These are phyloP conservation scores for Ctenomys sociabilis DNA, from an alignment of 2,113 vertebrate genomes.

Conservation along the genomic window DNA sequence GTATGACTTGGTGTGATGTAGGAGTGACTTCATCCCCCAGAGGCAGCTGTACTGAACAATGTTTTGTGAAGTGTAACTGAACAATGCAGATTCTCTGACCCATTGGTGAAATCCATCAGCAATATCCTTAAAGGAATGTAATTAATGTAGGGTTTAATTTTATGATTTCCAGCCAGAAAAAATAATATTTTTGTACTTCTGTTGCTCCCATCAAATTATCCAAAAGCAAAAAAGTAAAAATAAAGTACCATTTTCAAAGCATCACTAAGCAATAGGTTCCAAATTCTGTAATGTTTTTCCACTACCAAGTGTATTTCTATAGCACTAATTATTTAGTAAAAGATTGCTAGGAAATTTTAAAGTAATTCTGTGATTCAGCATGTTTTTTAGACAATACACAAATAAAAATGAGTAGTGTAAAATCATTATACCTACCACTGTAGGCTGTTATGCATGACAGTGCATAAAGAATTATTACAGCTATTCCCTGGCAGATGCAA, in stretches of 20 bases:
- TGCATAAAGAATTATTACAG: not conserved
- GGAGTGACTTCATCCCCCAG: not conserved
- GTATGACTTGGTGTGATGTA: not conserved
- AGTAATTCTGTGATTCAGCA: not conserved
- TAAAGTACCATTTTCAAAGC: not conserved
- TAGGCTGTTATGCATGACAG: not conserved
- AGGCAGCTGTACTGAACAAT: not conserved
- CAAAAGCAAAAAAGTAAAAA: not conserved
- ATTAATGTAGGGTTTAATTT: not conserved
- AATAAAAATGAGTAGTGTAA: not conserved
- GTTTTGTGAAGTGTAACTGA: not conserved
- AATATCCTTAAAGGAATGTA: not conserved
- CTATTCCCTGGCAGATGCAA: too few species aligned
- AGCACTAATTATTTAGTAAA: not conserved
- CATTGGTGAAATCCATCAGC: not conserved
- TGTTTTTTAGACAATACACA: not conserved
- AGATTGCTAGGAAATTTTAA: constrained; percentile 15
- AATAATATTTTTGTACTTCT: not conserved
- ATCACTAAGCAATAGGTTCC: not conserved
- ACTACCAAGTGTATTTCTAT: not conserved
- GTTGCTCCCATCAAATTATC: not conserved
- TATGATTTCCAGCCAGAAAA: not conserved
- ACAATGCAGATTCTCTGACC: not conserved
- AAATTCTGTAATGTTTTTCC: not conserved
- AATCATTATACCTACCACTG: not conserved